Evolutionary conservation across 2,113 vertebrate species (phyloP).

Genomic region (Corydoras maculifer): DNA sequence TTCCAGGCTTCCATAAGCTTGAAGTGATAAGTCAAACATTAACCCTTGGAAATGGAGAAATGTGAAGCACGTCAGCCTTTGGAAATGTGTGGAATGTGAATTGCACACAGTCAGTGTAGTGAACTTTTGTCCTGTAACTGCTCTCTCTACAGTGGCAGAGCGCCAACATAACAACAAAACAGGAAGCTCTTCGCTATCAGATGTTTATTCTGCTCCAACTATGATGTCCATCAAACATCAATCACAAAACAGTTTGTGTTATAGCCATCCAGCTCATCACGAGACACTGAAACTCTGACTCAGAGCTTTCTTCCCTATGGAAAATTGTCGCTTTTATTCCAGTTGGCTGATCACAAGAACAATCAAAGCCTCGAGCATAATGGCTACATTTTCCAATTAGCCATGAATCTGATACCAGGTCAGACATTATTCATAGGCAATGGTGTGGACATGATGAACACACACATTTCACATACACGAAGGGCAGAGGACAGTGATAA

Average conservation of each 20-base stretch:
- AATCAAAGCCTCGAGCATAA: background rate
- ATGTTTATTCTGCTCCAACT: slow-evolving; percentile 64
- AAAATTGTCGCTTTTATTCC: background rate
- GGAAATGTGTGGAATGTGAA: slow-evolving; percentile 59
- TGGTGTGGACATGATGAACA: background rate
- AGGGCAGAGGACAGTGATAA: slow-evolving; percentile 21
- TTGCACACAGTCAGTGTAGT: slow-evolving; percentile 58
- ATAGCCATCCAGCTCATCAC: background rate
- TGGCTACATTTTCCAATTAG: background rate
- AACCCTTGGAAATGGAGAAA: slow-evolving; percentile 56
- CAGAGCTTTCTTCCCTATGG: background rate
- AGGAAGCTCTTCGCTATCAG: slow-evolving; percentile 65
- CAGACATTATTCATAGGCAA: slow-evolving; percentile 27
- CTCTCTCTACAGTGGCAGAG: slow-evolving; percentile 54
- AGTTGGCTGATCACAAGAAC: background rate
- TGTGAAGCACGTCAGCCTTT: slow-evolving; percentile 55
- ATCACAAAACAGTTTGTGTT: slow-evolving; percentile 1
- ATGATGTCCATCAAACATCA: slow-evolving; percentile 37
- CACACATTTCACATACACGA: background rate
- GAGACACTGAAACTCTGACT: background rate
- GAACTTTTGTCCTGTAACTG: slow-evolving; percentile 65
- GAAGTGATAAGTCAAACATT: slow-evolving; percentile 42
- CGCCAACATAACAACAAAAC: slow-evolving; percentile 66
- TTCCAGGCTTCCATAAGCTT: slow-evolving; percentile 22
- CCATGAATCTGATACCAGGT: background rate